A percentile compares a stretch with the other conserved stretches of the same genome.
Conservation (phyloP, 2,888 invertebrate genomes). For the Dioctria rufipes region DNA sequence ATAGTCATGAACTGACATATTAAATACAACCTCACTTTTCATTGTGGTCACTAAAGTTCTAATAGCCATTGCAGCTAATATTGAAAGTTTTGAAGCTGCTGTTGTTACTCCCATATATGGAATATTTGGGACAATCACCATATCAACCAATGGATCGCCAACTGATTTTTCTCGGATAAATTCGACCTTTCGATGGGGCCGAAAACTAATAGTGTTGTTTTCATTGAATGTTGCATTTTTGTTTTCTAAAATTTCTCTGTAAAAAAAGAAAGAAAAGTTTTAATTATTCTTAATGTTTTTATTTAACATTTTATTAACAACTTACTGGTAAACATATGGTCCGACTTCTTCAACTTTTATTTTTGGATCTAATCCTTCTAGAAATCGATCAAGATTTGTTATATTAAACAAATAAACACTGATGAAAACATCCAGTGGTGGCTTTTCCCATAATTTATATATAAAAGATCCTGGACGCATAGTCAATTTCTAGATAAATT, state of each 20-base stretch:
- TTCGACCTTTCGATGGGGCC: constrained; percentile 75
- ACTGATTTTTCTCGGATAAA: constrained; percentile 79
- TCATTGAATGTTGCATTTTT: constrained; percentile 77
- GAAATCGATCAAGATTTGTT: constrained; percentile 82
- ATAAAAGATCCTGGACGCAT: constrained; percentile 75
- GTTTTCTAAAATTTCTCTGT: constrained; percentile 81
- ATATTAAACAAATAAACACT: constrained; percentile 84
- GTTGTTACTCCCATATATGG: constrained; percentile 75
- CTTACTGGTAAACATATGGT: constrained; percentile 87
- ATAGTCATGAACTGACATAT: constrained; percentile 78
- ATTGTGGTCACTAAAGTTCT: constrained; percentile 75
- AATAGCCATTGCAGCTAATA: constrained; percentile 75
- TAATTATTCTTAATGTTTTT: background rate
- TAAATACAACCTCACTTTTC: constrained; percentile 77
- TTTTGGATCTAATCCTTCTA: constrained; percentile 77
- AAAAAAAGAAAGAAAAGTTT: background rate
- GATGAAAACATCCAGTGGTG: constrained; percentile 78
- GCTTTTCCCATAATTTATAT: constrained; percentile 76
- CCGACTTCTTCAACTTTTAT: constrained; percentile 82
- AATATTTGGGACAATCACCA: constrained; percentile 79
- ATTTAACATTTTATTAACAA: constrained; percentile 57
- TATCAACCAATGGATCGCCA: constrained; percentile 76
- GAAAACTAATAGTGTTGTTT: constrained; percentile 78
- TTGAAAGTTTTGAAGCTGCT: constrained; percentile 66
- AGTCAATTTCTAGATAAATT: constrained; percentile 65